These are phyloP conservation scores for Babyrousa celebensis DNA, from an alignment of 2,797 vertebrate genomes.

Conservation along the genomic window DNA sequence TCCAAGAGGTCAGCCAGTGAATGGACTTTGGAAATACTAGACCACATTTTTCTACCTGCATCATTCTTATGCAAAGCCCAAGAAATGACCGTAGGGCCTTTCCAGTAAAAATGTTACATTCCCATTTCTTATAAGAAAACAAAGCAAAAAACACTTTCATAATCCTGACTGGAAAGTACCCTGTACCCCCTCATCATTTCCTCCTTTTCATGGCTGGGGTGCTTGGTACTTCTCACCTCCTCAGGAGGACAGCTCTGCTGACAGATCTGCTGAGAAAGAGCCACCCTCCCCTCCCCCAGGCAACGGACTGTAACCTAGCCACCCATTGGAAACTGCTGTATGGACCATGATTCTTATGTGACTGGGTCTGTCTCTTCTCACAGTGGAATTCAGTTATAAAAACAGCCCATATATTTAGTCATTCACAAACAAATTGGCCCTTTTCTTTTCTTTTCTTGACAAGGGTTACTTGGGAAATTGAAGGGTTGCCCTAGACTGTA, in stretches of 20 bases:
- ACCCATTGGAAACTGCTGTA: neutral
- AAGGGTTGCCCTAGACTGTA: neutral
- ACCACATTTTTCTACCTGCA: neutral
- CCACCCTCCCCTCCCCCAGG: too few species aligned
- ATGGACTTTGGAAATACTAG: neutral
- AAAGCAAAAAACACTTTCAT: neutral
- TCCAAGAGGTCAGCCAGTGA: neutral
- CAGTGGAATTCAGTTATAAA: neutral
- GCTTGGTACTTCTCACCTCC: neutral
- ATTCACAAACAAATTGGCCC: neutral
- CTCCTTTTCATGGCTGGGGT: neutral
- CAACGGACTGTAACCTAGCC: rapidly evolving
- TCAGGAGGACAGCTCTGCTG: neutral
- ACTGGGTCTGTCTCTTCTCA: neutral
- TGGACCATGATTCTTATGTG: rapidly evolving
- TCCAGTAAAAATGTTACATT: neutral
- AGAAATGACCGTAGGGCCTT: neutral
- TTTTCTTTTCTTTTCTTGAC: conserved; percentile 17
- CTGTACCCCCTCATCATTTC: neutral
- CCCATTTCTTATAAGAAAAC: too few species aligned
- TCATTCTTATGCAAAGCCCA: neutral
- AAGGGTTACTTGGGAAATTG: neutral
- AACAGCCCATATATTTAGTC: neutral
- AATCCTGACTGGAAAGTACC: neutral
- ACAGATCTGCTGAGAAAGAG: neutral